phyloP scores from a whole-genome alignment of 2,113 vertebrate genomes.

The Aphyosemion australe region DNA sequence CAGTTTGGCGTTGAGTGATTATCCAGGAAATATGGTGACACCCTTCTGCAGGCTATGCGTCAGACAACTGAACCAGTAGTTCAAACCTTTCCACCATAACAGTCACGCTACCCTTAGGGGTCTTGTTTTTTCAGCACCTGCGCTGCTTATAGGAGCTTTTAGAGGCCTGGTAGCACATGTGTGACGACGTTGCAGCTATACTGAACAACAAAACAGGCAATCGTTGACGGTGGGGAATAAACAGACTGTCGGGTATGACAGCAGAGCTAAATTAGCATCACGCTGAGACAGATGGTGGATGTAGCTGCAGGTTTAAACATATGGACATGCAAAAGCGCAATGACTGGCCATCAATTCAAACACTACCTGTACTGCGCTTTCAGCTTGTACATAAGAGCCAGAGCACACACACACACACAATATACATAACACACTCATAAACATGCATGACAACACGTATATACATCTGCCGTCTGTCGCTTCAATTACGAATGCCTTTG shows the following conservation, averaged over 20 bases:
- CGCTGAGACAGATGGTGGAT: slow-evolving; percentile 67
- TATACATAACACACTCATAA: not conserved
- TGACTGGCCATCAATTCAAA: slow-evolving; percentile 67
- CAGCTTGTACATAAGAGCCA: slow-evolving; percentile 37
- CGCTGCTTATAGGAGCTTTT: slow-evolving; percentile 23
- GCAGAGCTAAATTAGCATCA: slow-evolving; percentile 67
- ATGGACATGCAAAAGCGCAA: slow-evolving; percentile 62
- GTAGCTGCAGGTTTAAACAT: slow-evolving; percentile 73
- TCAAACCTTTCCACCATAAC: slow-evolving; percentile 24
- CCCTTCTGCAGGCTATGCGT: slow-evolving; percentile 43
- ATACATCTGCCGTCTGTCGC: slow-evolving; percentile 59
- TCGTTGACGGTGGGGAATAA: slow-evolving; percentile 51
- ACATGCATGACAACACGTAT: slow-evolving; percentile 1
- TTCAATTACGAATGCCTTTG: slow-evolving; percentile 58
- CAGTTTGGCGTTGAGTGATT: slow-evolving; percentile 61
- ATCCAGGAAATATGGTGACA: slow-evolving; percentile 65
- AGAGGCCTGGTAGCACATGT: slow-evolving; percentile 48
- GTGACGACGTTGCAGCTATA: slow-evolving; percentile 2
- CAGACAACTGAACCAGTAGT: slow-evolving; percentile 31
- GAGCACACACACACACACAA: slow-evolving; percentile 21
- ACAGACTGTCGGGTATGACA: slow-evolving; percentile 55
- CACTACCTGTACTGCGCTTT: slow-evolving; percentile 51
- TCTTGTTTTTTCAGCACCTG: slow-evolving; percentile 44
- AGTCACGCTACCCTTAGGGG: slow-evolving; percentile 29
- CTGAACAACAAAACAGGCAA: slow-evolving; percentile 18